Base-by-base conservation (phyloP, 2,113 vertebrate genomes). In the Phrynosoma blainvillii region DNA sequence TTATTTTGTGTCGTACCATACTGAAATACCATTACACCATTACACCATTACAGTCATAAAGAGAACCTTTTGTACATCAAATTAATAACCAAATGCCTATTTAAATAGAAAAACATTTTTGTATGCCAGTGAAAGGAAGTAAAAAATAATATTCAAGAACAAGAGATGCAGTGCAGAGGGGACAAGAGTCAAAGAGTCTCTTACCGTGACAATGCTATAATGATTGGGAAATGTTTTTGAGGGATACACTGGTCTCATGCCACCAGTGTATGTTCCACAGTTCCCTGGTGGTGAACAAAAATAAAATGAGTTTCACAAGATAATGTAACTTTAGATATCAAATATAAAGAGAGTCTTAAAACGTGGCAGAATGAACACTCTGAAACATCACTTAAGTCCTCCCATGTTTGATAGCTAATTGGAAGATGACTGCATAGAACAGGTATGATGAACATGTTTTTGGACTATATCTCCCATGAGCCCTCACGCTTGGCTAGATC, bases 171-270 rank as follows among this genome's bases (percentile, higher is more conserved):
- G 5, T 3, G 5, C 47, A 47, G 47, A 47, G 47, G 27, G 36
- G 56, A 59, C 56, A 59, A 18, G 40, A 5, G 68, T 62, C 1
- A 79, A 0, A 79, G 47, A 83, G 32, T 65, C 47, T 86, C 98
- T 98, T 95, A 99, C 99, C 82, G 99, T 99, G 84, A 98, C 98
- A 8, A 99, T 98, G 90, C 97, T 98, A 95, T 99, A 99, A 95
- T 99, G 99, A 95, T 99, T 99, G 82, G 99, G 99, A 89, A 99
- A 99, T 23, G 99, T 99, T 97, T 99, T 99, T 85, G 99, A 98
- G 66, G 99, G 99, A 95, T 99, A 99, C 13, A 97, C 97, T 25
- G 99, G 98, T 89, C 98, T 98, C 96, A 99, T 94, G 90, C 97
- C 95, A 68, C 96, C 94, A 0, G 98, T 93, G 4, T 97, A 97